Conservation (phyloP, 1,140 invertebrate species). For the Lordiphosa mommai region DNA sequence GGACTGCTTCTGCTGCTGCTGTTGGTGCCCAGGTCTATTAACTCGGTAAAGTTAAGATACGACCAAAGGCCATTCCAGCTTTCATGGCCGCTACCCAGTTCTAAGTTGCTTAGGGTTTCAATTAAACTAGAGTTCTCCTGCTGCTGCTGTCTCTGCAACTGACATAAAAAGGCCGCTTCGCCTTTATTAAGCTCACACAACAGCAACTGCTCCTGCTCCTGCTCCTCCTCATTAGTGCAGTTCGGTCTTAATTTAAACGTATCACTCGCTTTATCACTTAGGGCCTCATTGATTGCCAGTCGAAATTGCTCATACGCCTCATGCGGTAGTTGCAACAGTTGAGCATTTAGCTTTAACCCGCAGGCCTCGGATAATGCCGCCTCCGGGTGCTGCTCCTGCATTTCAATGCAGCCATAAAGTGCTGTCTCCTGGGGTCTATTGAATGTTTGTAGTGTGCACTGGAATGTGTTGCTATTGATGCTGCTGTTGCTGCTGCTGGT, state of each 20-base stretch:
- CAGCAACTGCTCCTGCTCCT: constrained; percentile 12
- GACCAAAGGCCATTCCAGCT: constrained; percentile 40
- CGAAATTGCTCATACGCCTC: constrained; percentile 68
- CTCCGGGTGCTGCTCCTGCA: constrained; percentile 15
- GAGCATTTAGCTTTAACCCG: constrained; percentile 40
- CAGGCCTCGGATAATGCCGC: constrained; percentile 23
- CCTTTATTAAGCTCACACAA: constrained; percentile 20
- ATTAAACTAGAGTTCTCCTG: constrained; percentile 7
- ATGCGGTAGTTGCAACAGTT: constrained; percentile 45
- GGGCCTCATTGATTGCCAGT: constrained; percentile 52
- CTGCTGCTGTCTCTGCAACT: constrained; percentile 28
- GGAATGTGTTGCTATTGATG: constrained; percentile 56
- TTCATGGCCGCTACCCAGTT: constrained; percentile 24
- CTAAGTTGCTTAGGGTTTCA: constrained; percentile 26
- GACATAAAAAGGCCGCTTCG: constrained; percentile 33
- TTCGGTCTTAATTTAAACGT: constrained; percentile 49
- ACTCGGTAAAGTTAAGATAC: constrained; percentile 47
- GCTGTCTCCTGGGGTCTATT: constrained; percentile 36
- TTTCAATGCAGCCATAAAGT: constrained; percentile 38
- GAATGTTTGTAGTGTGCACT: constrained; percentile 54
- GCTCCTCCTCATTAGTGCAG: constrained; percentile 16
- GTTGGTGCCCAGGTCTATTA: constrained; percentile 22
- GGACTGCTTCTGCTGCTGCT: constrained; percentile 12
- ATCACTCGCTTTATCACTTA: constrained; percentile 72
- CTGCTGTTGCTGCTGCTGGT: constrained; percentile 26